Conservation (phyloP, 1,140 invertebrate species). For the Ylistrum balloti region DNA sequence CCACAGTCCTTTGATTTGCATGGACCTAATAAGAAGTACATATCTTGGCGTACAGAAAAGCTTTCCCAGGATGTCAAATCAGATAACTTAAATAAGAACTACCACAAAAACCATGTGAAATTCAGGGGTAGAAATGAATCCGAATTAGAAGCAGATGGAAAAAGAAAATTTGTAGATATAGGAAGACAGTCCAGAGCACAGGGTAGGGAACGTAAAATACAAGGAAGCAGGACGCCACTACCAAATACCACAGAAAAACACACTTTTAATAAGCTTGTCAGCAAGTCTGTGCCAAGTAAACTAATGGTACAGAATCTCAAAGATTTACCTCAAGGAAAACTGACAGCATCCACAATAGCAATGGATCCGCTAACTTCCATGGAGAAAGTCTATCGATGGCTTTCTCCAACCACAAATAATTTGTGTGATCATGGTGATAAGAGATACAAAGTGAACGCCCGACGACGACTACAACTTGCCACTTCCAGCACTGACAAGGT, state of each 20-base stretch:
- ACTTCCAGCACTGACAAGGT: neutral
- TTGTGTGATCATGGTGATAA: neutral
- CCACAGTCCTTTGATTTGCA: neutral
- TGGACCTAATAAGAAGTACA: neutral
- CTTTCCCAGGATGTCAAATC: neutral
- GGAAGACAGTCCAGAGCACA: neutral
- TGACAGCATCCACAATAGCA: neutral
- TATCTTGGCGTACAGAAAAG: neutral
- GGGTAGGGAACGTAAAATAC: neutral
- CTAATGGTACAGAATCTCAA: conserved; percentile 24
- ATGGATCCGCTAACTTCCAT: neutral
- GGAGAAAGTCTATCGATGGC: conserved; percentile 2
- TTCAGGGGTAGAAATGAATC: neutral
- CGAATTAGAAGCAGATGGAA: neutral
- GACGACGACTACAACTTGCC: neutral
- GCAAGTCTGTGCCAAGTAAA: conserved; percentile 4
- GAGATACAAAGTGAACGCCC: neutral
- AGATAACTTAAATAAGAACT: neutral
- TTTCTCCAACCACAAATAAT: neutral
- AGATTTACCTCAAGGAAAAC: neutral
- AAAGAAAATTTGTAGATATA: neutral
- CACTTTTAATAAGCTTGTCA: neutral
- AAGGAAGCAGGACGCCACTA: neutral
- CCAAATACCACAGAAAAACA: neutral
- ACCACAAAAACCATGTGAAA: neutral